These are phyloP conservation scores for Neogale vison DNA, from an alignment of 2,113 vertebrate genomes.

Conservation along the genomic window DNA sequence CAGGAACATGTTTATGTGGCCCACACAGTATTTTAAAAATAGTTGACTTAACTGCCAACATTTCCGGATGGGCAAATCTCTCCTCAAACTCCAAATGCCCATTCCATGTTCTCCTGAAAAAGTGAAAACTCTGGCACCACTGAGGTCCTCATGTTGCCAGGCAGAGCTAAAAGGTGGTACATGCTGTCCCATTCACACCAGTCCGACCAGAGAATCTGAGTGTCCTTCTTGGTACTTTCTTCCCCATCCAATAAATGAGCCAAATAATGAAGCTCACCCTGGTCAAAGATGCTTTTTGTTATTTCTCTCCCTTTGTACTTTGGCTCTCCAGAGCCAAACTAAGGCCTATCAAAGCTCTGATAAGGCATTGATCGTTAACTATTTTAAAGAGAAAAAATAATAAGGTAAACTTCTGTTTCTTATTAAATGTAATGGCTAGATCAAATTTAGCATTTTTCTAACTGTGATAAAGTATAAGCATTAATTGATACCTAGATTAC, in stretches of 20 bases:
- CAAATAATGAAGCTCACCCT: not conserved
- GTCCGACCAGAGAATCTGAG: not conserved
- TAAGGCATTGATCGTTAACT: not conserved
- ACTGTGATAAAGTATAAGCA: not conserved
- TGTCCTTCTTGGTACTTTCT: not conserved
- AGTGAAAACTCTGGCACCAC: not conserved
- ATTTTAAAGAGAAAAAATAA: not conserved
- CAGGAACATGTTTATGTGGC: slow-evolving; percentile 47
- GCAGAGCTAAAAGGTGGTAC: not conserved
- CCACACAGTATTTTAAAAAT: slow-evolving; percentile 64
- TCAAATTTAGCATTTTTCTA: slow-evolving; percentile 5
- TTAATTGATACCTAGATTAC: not conserved
- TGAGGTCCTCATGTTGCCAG: not conserved
- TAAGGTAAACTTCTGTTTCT: slow-evolving; percentile 5
- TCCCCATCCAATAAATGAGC: not conserved
- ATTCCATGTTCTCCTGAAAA: not conserved
- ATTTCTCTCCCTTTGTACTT: not conserved
- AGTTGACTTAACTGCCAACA: slow-evolving; percentile 44
- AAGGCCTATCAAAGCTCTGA: not conserved
- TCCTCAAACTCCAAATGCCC: slow-evolving; percentile 42
- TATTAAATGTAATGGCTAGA: not conserved
- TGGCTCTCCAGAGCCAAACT: not conserved
- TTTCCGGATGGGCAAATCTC: slow-evolving; percentile 33
- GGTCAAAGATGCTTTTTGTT: not conserved
- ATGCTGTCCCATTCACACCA: not conserved